Evolutionary conservation across 2,113 vertebrate species (phyloP).

Genomic region (Lamprologus callipterus): DNA sequence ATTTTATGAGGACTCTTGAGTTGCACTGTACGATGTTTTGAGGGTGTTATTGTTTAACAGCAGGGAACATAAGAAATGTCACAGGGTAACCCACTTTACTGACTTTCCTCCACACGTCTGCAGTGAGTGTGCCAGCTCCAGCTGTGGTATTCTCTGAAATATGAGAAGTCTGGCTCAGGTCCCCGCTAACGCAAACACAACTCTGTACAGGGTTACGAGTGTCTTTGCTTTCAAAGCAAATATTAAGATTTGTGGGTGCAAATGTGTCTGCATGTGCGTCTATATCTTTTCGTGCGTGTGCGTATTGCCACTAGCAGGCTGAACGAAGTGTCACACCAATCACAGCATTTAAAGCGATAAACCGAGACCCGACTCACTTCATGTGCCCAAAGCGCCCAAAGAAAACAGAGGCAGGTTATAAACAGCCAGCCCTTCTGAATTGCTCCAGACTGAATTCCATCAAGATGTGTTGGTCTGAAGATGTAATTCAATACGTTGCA

Average conservation of each 20-base stretch:
- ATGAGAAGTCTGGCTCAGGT: conserved; percentile 45
- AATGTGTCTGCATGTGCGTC: background rate
- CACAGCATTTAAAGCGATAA: background rate
- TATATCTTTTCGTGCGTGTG: background rate
- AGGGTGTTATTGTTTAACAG: background rate
- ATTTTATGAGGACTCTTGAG: conserved; percentile 12
- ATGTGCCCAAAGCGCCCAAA: background rate
- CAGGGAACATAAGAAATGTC: background rate
- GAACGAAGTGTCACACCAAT: background rate
- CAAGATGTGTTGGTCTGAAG: background rate
- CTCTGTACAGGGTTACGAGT: conserved; percentile 28
- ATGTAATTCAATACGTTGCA: background rate
- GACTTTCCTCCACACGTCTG: background rate
- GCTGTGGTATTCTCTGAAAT: conserved; percentile 35
- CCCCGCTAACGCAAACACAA: conserved; percentile 30
- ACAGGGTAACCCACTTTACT: background rate
- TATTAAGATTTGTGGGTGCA: background rate
- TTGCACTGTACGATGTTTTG: background rate
- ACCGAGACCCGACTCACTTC: background rate
- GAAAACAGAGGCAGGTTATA: background rate
- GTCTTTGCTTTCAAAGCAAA: background rate
- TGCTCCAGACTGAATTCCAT: background rate
- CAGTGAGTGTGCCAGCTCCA: conserved; percentile 18
- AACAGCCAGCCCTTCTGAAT: background rate
- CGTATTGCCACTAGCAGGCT: background rate